Base-by-base conservation (phyloP, 2,113 vertebrate species). In the Physeter macrocephalus region DNA sequence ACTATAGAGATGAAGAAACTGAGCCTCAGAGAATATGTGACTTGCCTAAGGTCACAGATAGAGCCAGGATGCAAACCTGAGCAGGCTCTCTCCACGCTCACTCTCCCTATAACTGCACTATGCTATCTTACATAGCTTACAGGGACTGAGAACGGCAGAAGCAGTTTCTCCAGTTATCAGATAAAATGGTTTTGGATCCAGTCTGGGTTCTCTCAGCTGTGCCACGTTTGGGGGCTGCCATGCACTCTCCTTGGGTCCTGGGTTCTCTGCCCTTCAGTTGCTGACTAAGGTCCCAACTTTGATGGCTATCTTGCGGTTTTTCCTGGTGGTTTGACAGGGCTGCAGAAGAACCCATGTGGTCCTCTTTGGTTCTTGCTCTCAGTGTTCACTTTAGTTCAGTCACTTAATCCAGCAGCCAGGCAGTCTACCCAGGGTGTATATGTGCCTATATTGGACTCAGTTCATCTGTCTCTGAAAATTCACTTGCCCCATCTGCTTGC, bases 141-240 rank as follows among this genome's bases (percentile, higher is more conserved):
- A 61, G 69, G 81, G 46, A 36, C 80, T 61, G 29, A 29, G 29
- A 87, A 85, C 46, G 39, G 52, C 34, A 72, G 80, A 10, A 57
- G 17, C 13, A 27, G 17, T 43, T 90, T 74, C 92, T 41, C 31
- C 27, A 59, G 23, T 72, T 75, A 31, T 36, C 43, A 66, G 36
- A 90, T 80, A 84, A 93, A 92, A 87, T 54, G 2, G 84, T 88
- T 94, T 94, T 46, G 82, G 84, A 95, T 10, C 20, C 39, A 59
- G 12, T 21, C 20, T 90, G 36, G 41, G 23, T 91, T 91, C 12
- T 81, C 52, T 57, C 34, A 77, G 34, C 21, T 29, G 31, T 93
- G 34, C 39, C 78, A 89, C 62, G 43, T 93, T 54, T 87, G 36
- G 31, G 14, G 6, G 57, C 29, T 72, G 25, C 34, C 57, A 46